phyloP scores from a whole-genome alignment of 2,113 vertebrate genomes.

The Smithornis capensis region DNA sequence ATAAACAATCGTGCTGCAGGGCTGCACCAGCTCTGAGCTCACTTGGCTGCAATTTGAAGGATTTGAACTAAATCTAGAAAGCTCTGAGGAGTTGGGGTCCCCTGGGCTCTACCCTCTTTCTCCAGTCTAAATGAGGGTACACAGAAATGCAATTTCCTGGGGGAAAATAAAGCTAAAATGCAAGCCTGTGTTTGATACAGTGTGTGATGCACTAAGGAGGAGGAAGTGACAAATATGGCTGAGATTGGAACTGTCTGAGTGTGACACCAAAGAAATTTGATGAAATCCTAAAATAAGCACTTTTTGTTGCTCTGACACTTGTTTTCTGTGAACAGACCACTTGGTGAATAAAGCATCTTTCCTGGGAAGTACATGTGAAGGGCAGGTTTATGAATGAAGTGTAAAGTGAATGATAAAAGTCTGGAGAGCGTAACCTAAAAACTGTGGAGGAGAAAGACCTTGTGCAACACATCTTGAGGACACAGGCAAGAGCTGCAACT shows the following conservation, averaged over 20 bases:
- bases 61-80: slow-evolving; percentile 26
- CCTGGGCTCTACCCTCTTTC: slow-evolving; percentile 39
- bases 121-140: slow-evolving; percentile 5
- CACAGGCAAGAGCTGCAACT: not conserved
- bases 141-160: not conserved
- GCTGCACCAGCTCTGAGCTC: not conserved
- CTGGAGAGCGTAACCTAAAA: not conserved
- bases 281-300: not conserved
- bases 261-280: not conserved
- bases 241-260: not conserved
- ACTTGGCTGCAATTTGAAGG: not conserved
- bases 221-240: not conserved
- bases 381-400: not conserved
- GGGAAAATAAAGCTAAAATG: not conserved
- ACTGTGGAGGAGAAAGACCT: not conserved
- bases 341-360: not conserved
- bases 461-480: not conserved
- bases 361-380: not conserved
- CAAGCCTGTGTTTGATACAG: not conserved
- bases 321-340: not conserved
- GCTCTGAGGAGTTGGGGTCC: slow-evolving; percentile 3
- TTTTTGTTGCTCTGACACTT: not conserved
- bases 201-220: not conserved
- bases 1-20: not conserved
- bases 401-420: not conserved